A percentile compares a stretch with the other conserved stretches of the same genome.
phyloP scores from a whole-genome alignment of 2,888 invertebrate genomes.

The Amorpha juglandis region DNA sequence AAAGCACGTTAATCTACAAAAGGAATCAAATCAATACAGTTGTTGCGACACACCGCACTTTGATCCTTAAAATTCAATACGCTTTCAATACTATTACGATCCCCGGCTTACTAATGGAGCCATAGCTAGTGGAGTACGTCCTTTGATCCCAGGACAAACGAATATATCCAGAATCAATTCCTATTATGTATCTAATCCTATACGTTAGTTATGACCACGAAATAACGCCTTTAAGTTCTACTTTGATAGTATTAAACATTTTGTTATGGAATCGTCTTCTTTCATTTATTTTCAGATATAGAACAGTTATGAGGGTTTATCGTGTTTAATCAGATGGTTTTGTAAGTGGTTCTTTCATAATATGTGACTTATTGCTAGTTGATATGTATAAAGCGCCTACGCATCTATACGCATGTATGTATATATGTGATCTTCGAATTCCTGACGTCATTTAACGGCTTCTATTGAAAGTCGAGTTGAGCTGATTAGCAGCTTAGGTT shows the following conservation, averaged over 20 bases:
- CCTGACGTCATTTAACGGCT: no score
- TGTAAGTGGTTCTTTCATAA: neutral
- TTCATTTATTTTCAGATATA: neutral
- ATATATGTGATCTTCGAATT: no score
- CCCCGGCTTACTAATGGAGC: conserved; percentile 47
- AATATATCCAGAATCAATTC: conserved; percentile 47
- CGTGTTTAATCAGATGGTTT: neutral
- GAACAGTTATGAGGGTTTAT: neutral
- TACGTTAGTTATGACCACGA: conserved; percentile 40
- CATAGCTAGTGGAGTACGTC: conserved; percentile 48
- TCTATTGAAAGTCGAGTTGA: neutral
- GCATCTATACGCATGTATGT: no score
- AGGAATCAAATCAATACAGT: conserved; percentile 28
- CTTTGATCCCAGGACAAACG: conserved; percentile 56
- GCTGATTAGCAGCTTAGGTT: neutral
- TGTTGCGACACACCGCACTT: conserved; percentile 41
- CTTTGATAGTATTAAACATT: conserved; percentile 3
- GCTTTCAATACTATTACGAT: conserved; percentile 50
- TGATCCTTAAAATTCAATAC: conserved; percentile 53
- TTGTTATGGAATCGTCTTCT: neutral
- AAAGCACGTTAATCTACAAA: conserved; percentile 26
- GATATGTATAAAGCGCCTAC: no score
- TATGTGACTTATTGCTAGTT: neutral
- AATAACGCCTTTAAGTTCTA: conserved; percentile 5
- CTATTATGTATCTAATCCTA: conserved; percentile 54